Evolutionary conservation across 2,797 vertebrate genomes (phyloP).

Genomic region (Myiothlypis chrysogaster): DNA sequence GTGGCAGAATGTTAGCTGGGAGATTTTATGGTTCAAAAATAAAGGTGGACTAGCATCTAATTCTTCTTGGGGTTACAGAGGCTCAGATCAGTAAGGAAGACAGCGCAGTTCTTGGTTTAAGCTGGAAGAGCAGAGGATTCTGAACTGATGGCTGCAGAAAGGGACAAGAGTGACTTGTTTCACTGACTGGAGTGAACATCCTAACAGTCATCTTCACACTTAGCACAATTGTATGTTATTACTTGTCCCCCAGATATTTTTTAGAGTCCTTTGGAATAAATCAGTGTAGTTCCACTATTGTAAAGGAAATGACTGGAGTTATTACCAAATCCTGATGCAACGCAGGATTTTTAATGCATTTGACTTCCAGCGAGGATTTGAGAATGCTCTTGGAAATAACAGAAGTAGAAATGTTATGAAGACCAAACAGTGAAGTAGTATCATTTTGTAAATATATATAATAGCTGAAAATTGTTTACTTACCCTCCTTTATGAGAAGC

Average conservation of each 20-base stretch:
- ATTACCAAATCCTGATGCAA: neutral
- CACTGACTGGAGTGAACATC: neutral
- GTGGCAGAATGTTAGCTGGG: neutral
- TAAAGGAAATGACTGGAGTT: neutral
- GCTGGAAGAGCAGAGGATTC: neutral
- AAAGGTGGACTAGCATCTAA: neutral
- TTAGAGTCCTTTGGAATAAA: neutral
- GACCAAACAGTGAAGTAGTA: constrained; percentile 48
- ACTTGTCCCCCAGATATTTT: neutral
- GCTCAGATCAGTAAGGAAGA: neutral
- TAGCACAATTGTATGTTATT: neutral
- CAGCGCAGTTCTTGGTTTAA: neutral
- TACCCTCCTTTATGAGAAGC: constrained; percentile 21
- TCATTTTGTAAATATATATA: constrained; percentile 50
- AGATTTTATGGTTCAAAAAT: neutral
- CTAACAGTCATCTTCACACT: neutral
- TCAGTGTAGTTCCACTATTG: neutral
- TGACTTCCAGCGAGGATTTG: constrained; percentile 24
- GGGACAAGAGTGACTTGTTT: neutral
- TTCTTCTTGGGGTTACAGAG: neutral
- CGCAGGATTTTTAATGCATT: neutral
- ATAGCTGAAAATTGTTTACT: constrained; percentile 64
- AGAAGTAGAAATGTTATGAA: constrained; percentile 50
- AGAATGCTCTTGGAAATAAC: constrained; percentile 19
- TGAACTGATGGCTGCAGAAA: neutral